Evolutionary conservation across 2,888 invertebrate genomes (phyloP), one percentile per base, ranked within the genome.

Genomic region (Zeuzera pyrina): DNA sequence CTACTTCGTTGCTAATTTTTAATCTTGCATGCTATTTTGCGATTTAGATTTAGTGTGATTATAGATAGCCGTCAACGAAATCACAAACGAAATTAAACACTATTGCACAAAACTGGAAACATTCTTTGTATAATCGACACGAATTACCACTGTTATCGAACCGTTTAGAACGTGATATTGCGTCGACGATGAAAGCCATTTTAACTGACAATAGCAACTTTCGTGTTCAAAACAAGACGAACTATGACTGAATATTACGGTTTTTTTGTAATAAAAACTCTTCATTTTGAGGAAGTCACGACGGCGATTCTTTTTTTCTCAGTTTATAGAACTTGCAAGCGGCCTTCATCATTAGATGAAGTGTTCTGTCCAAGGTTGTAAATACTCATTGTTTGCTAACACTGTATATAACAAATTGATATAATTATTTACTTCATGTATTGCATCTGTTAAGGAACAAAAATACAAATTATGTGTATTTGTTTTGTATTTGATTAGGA

Each of bases 281-380:
- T 29, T 28, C 30, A 38, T 31, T 34, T 38, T 38, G 36, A 47
- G 57, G 60, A 64, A 63, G 52, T 57, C 56, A 62, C 57, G 56
- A 48, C 15, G 7, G 34, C 33, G 22, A 52, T 55, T 45, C 43
- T 47, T 49, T 43, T 45, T 48, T 47, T 16, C n/a, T 7, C 33
- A 23, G 29, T 8, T 25, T 12, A 13, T 25, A 11, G 12, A 15
- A 24, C 10, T 24, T n/a, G 15, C 16, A 22, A 27, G 15, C 33
- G 16, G 30, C 45, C 45, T 46, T 42, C 31, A 24, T 39, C 32
- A 35, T 34, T 31, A 36, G 31, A 38, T 33, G 42, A 35, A 39
- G 34, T 30, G 19, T 26, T 36, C 23, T 30, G 26, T 21, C 29
- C 49, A 50, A 50, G 47, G 47, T 41, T 39, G 21, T n/a, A n/a